A percentile compares a stretch with the other conserved stretches of the same genome.
Evolutionary conservation across 2,797 vertebrate genomes (phyloP).

Genomic region (Bradypodion pumilum): DNA sequence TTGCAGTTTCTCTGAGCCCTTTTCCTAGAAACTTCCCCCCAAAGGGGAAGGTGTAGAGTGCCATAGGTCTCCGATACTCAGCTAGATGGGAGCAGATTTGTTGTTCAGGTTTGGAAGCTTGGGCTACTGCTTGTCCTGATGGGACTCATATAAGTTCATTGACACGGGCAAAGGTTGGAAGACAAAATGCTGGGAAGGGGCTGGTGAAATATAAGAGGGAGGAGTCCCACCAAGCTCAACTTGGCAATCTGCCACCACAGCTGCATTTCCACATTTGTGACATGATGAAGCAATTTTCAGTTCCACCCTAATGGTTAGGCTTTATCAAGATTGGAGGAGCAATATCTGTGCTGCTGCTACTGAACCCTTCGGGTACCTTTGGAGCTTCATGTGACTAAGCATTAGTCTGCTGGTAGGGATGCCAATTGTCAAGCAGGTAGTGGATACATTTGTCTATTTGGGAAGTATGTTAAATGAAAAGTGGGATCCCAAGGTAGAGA

Average conservation of each 20-base stretch:
- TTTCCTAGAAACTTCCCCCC: not conserved
- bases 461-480: too few relatives aligned
- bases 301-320: not conserved
- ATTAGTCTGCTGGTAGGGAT: not conserved
- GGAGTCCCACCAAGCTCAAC: not conserved
- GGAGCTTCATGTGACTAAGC: not conserved
- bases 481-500: too few relatives aligned
- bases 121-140: conserved; percentile 15
- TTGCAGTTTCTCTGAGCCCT: not conserved
- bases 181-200: conserved; percentile 22
- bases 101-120: not conserved
- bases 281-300: conserved; percentile 27
- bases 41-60: not conserved
- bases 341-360: too few relatives aligned
- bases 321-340: too few relatives aligned
- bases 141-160: conserved; percentile 12
- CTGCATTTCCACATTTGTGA: not conserved
- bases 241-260: not conserved
- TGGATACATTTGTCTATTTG: too few relatives aligned
- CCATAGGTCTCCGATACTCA: not conserved
- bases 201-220: conserved; percentile 3
- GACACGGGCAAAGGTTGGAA: conserved; percentile 28
- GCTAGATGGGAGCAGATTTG: conserved; percentile 1
- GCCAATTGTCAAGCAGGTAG: too few relatives aligned
- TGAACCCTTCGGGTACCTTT: not conserved